Evolutionary conservation across 2,113 vertebrate species (phyloP).

Genomic region (Rafetus swinhoei): DNA sequence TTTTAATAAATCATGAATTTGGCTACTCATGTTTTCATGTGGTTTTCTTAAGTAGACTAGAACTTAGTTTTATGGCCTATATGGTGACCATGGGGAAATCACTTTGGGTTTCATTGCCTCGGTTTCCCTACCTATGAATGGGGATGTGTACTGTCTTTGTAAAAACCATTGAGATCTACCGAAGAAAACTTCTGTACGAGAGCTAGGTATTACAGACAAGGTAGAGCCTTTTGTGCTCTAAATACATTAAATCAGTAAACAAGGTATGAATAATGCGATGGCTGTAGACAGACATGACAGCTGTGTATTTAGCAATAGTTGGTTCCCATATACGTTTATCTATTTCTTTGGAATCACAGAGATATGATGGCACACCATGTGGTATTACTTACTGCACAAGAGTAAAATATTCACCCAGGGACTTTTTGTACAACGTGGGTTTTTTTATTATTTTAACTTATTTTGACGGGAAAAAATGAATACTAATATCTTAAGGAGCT

Average conservation of each 20-base stretch:
- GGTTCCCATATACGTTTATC: background rate
- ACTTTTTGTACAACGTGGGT: background rate
- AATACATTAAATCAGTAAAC: background rate
- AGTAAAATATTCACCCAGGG: background rate
- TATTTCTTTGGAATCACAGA: background rate
- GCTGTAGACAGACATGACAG: background rate
- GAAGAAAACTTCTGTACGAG: background rate
- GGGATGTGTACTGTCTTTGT: background rate
- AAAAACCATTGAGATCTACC: background rate
- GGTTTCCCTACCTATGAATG: background rate
- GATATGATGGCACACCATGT: rapidly evolving
- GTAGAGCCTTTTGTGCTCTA: background rate
- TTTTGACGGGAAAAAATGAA: background rate
- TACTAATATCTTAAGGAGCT: background rate
- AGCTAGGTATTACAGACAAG: background rate
- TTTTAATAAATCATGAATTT: background rate
- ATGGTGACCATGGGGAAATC: background rate
- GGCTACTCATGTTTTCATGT: rapidly evolving
- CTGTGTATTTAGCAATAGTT: background rate
- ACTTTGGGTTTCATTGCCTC: background rate
- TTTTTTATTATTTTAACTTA: background rate
- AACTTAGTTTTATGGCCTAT: background rate
- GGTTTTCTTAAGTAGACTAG: background rate
- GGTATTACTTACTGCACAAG: background rate
- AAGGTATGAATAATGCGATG: background rate